phyloP scores from a whole-genome alignment of 2,113 vertebrate genomes.

The Bufo gargarizans region DNA sequence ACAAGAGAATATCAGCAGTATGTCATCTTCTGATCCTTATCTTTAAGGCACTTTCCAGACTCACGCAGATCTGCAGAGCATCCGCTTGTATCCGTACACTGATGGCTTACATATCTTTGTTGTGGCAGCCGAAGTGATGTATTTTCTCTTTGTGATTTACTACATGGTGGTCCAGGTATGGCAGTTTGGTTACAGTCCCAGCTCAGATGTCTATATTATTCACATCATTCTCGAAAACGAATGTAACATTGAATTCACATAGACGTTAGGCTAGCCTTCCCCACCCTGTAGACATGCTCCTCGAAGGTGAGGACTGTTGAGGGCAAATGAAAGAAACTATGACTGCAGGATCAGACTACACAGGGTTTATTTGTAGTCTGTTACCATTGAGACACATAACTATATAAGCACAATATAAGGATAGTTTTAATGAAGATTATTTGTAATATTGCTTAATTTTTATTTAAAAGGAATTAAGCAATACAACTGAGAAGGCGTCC shows the following conservation, averaged over 20 bases:
- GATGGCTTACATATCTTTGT: slow-evolving; percentile 88
- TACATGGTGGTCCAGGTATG: slow-evolving; percentile 91
- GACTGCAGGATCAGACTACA: too few species aligned
- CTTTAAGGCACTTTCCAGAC: slow-evolving; percentile 86
- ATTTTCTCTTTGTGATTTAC: slow-evolving; percentile 89
- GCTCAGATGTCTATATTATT: not conserved
- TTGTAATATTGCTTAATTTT: too few species aligned
- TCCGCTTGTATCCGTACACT: slow-evolving; percentile 87
- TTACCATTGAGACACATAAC: not conserved
- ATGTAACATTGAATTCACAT: not conserved
- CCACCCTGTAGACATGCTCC: not conserved
- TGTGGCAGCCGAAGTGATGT: slow-evolving; percentile 84
- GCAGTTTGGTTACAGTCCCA: slow-evolving; percentile 49
- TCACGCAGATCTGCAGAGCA: slow-evolving; percentile 78
- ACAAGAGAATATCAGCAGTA: not conserved
- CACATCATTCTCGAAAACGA: not conserved
- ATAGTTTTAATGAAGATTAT: too few species aligned
- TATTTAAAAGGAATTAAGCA: too few species aligned
- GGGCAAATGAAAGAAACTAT: too few species aligned
- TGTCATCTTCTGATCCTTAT: slow-evolving; percentile 13
- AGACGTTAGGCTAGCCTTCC: not conserved
- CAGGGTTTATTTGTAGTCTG: not conserved
- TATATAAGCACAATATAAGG: not conserved
- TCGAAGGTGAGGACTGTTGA: too few species aligned
- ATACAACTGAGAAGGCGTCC: too few species aligned